Conservation (phyloP, 2,113 vertebrate species). For the Speoplatyrhinus poulsoni region DNA sequence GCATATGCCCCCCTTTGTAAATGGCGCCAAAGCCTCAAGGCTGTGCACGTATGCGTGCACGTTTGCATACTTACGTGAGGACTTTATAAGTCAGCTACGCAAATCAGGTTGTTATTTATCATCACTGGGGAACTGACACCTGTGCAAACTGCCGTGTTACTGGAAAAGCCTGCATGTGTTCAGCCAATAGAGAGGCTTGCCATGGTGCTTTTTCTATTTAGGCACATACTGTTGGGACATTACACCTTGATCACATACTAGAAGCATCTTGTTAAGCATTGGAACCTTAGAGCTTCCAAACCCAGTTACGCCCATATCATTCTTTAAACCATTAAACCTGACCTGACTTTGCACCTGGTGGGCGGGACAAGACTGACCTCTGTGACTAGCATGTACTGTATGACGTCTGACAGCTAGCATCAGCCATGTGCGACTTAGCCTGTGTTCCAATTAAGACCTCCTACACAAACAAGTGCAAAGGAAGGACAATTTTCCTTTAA, state of each 20-base stretch:
- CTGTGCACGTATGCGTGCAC: neutral
- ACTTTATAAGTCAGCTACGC: constrained; percentile 7
- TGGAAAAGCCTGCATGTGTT: constrained; percentile 19
- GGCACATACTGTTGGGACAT: constrained; percentile 20
- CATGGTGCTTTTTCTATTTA: constrained; percentile 33
- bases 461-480: no score
- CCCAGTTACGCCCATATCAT: no score
- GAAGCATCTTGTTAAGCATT: constrained; percentile 15
- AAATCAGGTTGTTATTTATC: constrained; percentile 42
- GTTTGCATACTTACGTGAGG: neutral
- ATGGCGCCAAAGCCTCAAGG: constrained; percentile 33
- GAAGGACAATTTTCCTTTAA: no score
- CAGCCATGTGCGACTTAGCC: no score
- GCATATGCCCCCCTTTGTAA: constrained; percentile 23
- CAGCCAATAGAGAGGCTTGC: constrained; percentile 22
- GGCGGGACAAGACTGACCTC: no score
- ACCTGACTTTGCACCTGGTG: no score
- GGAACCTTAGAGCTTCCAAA: neutral
- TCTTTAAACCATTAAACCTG: no score
- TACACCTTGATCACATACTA: constrained; percentile 11
- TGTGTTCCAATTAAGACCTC: no score
- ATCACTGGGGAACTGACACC: constrained; percentile 46
- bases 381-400: no score
- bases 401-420: no score
- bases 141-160: constrained; percentile 63